Base-by-base conservation (phyloP, 2,888 invertebrate species). In the Eueremaeus valkanovi region DNA sequence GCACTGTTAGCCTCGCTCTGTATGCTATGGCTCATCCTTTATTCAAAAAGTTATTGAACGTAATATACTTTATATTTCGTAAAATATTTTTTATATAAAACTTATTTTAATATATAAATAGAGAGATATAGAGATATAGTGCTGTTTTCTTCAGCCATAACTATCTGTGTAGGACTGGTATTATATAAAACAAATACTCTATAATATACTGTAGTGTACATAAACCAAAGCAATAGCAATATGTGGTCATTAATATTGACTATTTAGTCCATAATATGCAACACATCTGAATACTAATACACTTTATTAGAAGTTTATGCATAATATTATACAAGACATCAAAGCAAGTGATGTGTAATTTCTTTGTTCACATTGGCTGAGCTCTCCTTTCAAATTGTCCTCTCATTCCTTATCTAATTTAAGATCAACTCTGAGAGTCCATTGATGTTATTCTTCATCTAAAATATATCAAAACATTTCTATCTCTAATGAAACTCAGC, bases 191-290 rank as follows among this genome's bases (percentile, higher is more conserved):
- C 36, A 8, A 8, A 36, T 36, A 36, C 5, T 36, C 5, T 11
- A 36, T 36, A 8, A 36, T 36, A 8, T 11, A 8, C 45, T 45
- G 45, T 11, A 45, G 16, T 13, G 16, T 36, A 36, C 36, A 36
- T 8, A 36, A 8, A 36, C 11, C 5, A 36, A 36, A 8, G 5
- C 11, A 36, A 11, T 36, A 36, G 6, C n/a, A n/a, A n/a, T n/a
- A 36, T 5, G 18, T 66, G 66, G 66, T 40, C 66, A 66, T 36
- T 40, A 66, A 66, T 40, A 66, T 40, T 40, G 33, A 36, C n/a
- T 66, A 66, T 66, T 29, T 66, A 66, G 66, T 66, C 36, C 18
- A 40, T n/a, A 31, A 40, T 66, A 63, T 66, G 33, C 33, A 33
- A 63, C 33, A 63, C 33, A 63, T 63, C 33, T 63, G 33, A 63